A percentile compares a stretch with the other conserved stretches of the same genome.
Conservation (phyloP, 2,797 vertebrate species). For the Erethizon dorsatum region DNA sequence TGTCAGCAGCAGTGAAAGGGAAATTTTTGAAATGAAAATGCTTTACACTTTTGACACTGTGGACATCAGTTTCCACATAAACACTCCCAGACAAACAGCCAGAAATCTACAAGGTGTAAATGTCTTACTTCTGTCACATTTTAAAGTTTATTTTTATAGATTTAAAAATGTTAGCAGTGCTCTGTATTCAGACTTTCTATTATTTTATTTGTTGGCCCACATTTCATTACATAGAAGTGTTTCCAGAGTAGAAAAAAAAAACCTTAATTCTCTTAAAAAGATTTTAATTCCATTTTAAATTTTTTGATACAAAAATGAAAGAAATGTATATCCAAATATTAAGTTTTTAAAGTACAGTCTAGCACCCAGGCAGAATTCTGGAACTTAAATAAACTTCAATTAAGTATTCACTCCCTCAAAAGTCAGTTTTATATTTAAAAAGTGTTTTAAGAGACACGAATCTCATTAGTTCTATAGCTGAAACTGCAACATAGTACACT, state of each 20-base stretch:
- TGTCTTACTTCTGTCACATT: slow-evolving; percentile 27
- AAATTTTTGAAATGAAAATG: background rate
- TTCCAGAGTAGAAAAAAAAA: background rate
- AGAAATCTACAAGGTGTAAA: slow-evolving; percentile 54
- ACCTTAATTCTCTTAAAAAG: background rate
- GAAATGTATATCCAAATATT: background rate
- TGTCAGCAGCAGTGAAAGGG: slow-evolving; percentile 75
- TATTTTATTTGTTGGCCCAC: background rate
- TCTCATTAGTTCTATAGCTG: slow-evolving; percentile 49
- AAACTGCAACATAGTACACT: slow-evolving; percentile 71
- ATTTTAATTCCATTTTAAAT: slow-evolving; percentile 6
- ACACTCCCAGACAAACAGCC: slow-evolving; percentile 6
- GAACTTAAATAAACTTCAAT: slow-evolving; percentile 78
- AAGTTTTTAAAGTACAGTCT: slow-evolving; percentile 19
- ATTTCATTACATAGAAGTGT: slow-evolving; percentile 36
- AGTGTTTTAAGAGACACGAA: slow-evolving; percentile 70
- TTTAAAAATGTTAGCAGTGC: slow-evolving; percentile 41
- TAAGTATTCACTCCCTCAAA: slow-evolving; percentile 69
- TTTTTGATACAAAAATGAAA: background rate
- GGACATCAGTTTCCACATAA: background rate
- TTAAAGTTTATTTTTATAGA: slow-evolving; percentile 74
- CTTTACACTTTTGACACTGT: slow-evolving; percentile 39
- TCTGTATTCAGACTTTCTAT: slow-evolving; percentile 46
- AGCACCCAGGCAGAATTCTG: slow-evolving; percentile 80
- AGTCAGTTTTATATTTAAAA: slow-evolving; percentile 70